These are phyloP conservation scores for Acomys russatus DNA, from an alignment of 2,797 vertebrate species.

Conservation along the genomic window DNA sequence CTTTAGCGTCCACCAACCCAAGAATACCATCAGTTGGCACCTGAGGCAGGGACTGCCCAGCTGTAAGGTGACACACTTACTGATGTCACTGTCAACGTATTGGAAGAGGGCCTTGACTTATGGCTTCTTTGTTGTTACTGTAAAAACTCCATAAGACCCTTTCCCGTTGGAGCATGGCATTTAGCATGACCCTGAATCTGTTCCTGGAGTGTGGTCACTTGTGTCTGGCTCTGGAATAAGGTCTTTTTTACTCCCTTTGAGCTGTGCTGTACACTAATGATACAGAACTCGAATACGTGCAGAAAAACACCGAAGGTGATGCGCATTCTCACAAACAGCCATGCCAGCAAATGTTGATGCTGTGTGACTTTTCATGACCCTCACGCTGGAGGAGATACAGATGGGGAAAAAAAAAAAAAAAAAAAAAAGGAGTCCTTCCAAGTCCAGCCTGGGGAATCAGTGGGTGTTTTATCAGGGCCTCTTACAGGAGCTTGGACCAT, in stretches of 20 bases:
- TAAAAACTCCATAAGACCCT: not conserved
- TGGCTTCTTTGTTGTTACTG: not conserved
- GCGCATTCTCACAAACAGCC: not conserved
- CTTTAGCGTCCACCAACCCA: not conserved
- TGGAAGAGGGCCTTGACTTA: not conserved
- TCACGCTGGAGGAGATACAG: not conserved
- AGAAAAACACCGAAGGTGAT: not conserved
- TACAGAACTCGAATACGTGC: too few relatives aligned
- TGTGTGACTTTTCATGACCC: not conserved
- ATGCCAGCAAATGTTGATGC: not conserved
- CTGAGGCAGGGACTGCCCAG: not conserved
- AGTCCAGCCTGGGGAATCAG: not conserved
- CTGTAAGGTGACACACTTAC: too few relatives aligned
- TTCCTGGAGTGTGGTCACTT: not conserved
- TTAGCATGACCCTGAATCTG: not conserved
- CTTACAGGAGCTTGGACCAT: not conserved
- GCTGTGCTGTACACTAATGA: not conserved
- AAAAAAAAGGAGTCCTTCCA: not conserved
- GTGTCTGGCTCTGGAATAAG: not conserved
- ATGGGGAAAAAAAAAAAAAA: too few relatives aligned
- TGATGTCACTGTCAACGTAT: not conserved
- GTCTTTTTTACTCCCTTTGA: not conserved
- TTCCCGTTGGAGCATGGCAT: not conserved
- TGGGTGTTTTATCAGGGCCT: too few relatives aligned
- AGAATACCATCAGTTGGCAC: not conserved